Percentiles rank a stretch among this genome's conserved stretches.
Evolutionary conservation across 2,113 vertebrate genomes (phyloP).

Genomic region (Nannospalax galili): DNA sequence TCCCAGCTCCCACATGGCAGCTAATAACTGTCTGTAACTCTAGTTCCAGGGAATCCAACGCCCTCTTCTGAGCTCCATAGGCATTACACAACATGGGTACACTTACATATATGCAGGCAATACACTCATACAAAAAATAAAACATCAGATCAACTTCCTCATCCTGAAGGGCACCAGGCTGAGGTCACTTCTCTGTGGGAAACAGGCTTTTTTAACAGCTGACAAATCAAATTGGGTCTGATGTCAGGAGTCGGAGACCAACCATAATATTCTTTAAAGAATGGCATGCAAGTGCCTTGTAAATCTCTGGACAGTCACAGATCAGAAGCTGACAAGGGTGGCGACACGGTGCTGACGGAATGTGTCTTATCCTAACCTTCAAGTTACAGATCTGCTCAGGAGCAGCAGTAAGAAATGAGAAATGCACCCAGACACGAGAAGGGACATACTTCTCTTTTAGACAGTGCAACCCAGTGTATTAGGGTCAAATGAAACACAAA

Average conservation of each 20-base stretch:
- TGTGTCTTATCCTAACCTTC: slow-evolving; percentile 84
- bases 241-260: slow-evolving; percentile 79
- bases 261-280: slow-evolving; percentile 82
- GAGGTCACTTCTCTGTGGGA: slow-evolving; percentile 65
- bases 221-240: slow-evolving; percentile 77
- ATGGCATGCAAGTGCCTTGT: slow-evolving; percentile 78
- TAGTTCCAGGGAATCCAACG: neutral
- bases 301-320: slow-evolving; percentile 80
- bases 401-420: slow-evolving; percentile 82
- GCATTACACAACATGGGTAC: neutral
- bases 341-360: slow-evolving; percentile 82
- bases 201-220: slow-evolving; percentile 75
- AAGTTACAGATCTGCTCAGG: slow-evolving; percentile 82
- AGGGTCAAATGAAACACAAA: slow-evolving; percentile 84
- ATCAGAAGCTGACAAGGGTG: slow-evolving; percentile 82
- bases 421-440: slow-evolving; percentile 75
- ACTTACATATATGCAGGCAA: neutral
- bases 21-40: neutral
- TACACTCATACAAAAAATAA: neutral
- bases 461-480: slow-evolving; percentile 75
- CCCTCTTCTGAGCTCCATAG: neutral
- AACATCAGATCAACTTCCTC: slow-evolving; percentile 29
- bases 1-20: neutral
- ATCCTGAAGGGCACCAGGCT: slow-evolving; percentile 21
- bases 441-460: slow-evolving; percentile 80